Evolutionary conservation across 2,888 invertebrate species (phyloP).

Genomic region (Crossocerus cetratus): DNA sequence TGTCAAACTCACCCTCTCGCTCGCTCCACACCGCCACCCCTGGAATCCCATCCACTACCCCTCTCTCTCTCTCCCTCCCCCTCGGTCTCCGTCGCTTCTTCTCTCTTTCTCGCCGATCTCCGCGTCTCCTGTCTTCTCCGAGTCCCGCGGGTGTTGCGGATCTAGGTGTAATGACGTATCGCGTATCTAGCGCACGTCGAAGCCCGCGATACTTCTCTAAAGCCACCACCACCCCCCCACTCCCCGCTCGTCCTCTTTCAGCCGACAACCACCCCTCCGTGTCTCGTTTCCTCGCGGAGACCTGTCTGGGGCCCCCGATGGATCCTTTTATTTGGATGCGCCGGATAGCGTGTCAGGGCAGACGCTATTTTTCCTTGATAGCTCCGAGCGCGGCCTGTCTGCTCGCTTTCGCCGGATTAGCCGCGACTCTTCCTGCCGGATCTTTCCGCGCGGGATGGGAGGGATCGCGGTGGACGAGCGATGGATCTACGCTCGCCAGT

Average conservation of each 20-base stretch:
- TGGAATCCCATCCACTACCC: slow-evolving; percentile 8
- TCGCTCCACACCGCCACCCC: slow-evolving; percentile 7
- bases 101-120: not conserved
- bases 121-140: not conserved
- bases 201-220: slow-evolving; percentile 31
- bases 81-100: slow-evolving; percentile 7
- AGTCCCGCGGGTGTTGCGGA: slow-evolving; percentile 39
- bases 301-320: not conserved
- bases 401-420: too few species aligned
- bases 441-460: too few species aligned
- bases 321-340: too few species aligned
- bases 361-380: too few species aligned
- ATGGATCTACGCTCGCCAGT: too few species aligned
- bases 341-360: too few species aligned
- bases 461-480: too few species aligned
- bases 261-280: slow-evolving; percentile 61
- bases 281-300: not conserved
- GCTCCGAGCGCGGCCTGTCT: too few species aligned
- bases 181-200: slow-evolving; percentile 48
- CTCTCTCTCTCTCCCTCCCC: slow-evolving; percentile 10
- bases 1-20: slow-evolving; percentile 69
- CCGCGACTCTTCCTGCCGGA: too few species aligned
- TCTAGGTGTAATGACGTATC: slow-evolving; percentile 57
- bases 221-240: slow-evolving; percentile 33
- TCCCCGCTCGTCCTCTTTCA: slow-evolving; percentile 72